Base-by-base conservation (phyloP, 2,888 invertebrate genomes). In the Drosophila atripex region DNA sequence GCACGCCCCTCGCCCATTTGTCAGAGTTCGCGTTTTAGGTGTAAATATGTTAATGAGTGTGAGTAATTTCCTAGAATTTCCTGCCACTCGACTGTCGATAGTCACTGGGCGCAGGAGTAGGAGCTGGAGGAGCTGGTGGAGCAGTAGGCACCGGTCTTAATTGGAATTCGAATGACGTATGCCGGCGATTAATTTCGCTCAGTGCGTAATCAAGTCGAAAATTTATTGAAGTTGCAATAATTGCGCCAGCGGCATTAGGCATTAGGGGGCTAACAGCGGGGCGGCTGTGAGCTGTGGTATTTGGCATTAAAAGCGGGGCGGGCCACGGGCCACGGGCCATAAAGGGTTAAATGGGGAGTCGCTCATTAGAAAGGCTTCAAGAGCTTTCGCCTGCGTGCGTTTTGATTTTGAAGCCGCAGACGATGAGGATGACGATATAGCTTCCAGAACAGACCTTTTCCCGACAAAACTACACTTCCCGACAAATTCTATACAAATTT, bases 31-130 rank as follows among this genome's bases (percentile, higher is more conserved):
- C 58, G 78, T 35, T 83, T 84, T 79, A 85, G 85, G 85, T 85
- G 86, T 86, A 85, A 85, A 85, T 85, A 85, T 85, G 84, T 82
- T 85, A 85, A 85, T 85, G 85, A 86, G 86, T 76, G 78, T 73
- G 77, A 84, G 76, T 77, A 65, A 79, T 78, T 84, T 84, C 86
- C 79, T 50, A 71, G 86, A 83, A 83, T 75, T 78, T 75, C 53
- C 65, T 55, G 55, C 53, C 55, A 54, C 51, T 49, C 69, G 46
- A 57, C 60, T 39, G 39, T 52, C 64, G 64, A 64, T 64, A 16
- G 60, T 41, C 43, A 18, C 30, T n/a, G 35, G 25, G 59, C 7
- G 28, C 45, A 45, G 60, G 39, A 21, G 14, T 3, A 30, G 30
- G 30, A 30, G 30, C 11, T 0, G 49, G 51, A 47, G 47, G 28